Percentiles rank a stretch among this genome's conserved stretches.
These are phyloP conservation scores for Morinoia aosen DNA, from an alignment of 2,888 invertebrate species.

Conservation along the genomic window DNA sequence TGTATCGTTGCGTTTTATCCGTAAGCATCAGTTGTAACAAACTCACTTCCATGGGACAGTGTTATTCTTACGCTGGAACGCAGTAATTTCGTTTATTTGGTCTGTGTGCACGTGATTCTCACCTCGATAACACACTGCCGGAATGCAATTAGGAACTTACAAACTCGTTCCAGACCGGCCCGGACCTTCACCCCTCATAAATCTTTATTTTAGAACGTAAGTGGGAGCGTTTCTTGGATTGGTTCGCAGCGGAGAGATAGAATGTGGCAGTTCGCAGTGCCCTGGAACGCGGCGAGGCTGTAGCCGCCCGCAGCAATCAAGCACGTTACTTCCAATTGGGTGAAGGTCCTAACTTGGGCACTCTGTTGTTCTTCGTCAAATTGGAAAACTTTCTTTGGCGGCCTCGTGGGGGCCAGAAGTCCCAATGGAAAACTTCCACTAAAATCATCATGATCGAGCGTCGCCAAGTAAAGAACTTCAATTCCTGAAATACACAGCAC, in stretches of 20 bases:
- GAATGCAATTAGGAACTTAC: background rate
- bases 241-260: background rate
- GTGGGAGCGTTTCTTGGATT: background rate
- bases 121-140: background rate
- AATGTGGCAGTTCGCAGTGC: background rate
- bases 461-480: background rate
- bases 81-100: background rate
- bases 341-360: background rate
- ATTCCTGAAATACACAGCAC: background rate
- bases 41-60: background rate
- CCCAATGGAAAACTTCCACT: background rate
- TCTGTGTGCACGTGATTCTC: too few relatives aligned
- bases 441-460: background rate
- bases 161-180: background rate
- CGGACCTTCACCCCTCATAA: background rate
- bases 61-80: background rate
- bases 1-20: background rate
- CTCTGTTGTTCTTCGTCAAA: slow-evolving; percentile 24
- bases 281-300: background rate
- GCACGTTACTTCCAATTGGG: slow-evolving; percentile 27
- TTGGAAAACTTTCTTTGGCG: background rate
- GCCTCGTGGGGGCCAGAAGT: background rate
- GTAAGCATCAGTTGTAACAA: background rate
- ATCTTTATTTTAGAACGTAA: background rate
- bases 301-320: background rate